A percentile compares a stretch with the other conserved stretches of the same genome.
phyloP scores from a whole-genome alignment of 1,140 invertebrate genomes.

The Sarcophaga bullata region DNA sequence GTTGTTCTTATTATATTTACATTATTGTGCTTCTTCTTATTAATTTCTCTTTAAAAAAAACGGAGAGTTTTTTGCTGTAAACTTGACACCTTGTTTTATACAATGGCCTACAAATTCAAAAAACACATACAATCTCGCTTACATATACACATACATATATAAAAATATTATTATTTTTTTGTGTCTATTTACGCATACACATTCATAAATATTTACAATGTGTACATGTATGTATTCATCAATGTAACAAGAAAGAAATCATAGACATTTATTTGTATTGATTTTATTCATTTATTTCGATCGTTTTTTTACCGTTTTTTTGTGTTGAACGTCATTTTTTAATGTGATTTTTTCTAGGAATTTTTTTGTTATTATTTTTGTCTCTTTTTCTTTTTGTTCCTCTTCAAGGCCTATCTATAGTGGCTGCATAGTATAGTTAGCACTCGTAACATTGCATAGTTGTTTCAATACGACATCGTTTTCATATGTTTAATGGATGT shows the following conservation, averaged over 20 bases:
- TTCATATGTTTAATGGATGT: neutral
- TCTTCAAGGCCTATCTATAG: neutral
- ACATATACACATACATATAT: no score
- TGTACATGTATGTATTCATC: neutral
- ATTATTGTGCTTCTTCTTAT: neutral
- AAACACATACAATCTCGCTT: no score
- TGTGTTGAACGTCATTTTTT: neutral
- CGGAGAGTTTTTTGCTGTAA: neutral
- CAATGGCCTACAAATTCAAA: neutral
- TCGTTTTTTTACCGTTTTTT: neutral
- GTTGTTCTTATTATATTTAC: neutral
- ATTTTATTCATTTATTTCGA: neutral
- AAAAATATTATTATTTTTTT: no score
- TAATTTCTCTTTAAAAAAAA: neutral
- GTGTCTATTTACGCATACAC: no score
- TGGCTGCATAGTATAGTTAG: no score
- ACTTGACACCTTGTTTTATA: constrained; percentile 13
- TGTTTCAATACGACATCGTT: neutral
- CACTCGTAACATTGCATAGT: neutral
- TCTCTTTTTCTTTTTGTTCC: neutral
- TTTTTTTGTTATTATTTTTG: neutral
- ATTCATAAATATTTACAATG: neutral
- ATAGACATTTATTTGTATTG: constrained; percentile 18
- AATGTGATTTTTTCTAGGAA: neutral
- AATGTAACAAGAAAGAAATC: neutral